These are phyloP conservation scores for Zaprionus tsacasi DNA, from an alignment of 1,140 invertebrate genomes.

Conservation along the genomic window DNA sequence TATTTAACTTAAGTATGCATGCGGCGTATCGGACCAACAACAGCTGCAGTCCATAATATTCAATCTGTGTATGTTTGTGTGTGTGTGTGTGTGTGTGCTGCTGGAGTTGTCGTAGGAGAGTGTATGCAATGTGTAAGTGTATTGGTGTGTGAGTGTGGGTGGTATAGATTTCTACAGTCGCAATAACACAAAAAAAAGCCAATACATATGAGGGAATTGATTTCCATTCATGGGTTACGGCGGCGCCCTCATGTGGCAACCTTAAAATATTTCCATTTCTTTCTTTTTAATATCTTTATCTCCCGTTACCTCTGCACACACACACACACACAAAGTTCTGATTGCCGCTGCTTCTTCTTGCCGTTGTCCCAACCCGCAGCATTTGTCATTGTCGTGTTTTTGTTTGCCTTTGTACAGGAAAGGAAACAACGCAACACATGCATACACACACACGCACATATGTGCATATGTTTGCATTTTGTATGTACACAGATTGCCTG, in stretches of 20 bases:
- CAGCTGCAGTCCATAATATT: conserved; percentile 51
- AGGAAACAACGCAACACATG: conserved; percentile 60
- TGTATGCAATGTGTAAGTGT: conserved; percentile 1
- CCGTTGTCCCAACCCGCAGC: conserved; percentile 50
- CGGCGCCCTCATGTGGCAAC: conserved; percentile 44
- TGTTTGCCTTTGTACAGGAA: conserved; percentile 53
- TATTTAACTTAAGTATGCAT: conserved; percentile 53
- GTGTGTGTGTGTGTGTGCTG: conserved; percentile 4
- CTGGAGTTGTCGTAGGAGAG: background rate
- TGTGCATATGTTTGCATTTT: conserved; percentile 40
- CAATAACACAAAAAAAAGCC: conserved; percentile 27
- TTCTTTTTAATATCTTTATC: conserved; percentile 50
- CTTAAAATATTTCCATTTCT: conserved; percentile 47
- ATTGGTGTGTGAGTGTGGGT: conserved; percentile 24
- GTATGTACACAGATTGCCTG: conserved; percentile 56
- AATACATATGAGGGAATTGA: conserved; percentile 40
- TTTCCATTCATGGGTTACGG: conserved; percentile 31
- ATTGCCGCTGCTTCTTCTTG: conserved; percentile 46
- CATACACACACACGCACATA: conserved; percentile 24
- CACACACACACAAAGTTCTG: conserved; percentile 48
- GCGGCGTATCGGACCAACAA: conserved; percentile 35
- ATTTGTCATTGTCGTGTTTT: conserved; percentile 46
- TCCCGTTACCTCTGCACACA: conserved; percentile 28
- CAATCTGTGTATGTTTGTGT: conserved; percentile 1
- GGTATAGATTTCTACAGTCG: conserved; percentile 43